Evolutionary conservation across 1,140 invertebrate species (phyloP).

Genomic region (Sipha flava): DNA sequence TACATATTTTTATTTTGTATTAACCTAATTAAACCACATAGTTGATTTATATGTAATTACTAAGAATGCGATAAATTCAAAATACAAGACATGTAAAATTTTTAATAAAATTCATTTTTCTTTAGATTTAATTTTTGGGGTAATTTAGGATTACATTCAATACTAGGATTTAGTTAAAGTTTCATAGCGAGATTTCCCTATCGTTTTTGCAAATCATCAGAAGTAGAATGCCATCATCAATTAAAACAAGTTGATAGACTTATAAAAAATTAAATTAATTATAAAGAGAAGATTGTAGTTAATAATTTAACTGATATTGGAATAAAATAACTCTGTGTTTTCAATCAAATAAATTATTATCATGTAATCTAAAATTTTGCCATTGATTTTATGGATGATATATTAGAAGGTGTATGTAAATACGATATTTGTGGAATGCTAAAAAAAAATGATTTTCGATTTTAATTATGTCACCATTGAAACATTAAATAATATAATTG

Average conservation of each 20-base stretch:
- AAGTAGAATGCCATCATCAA: not conserved
- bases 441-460: not conserved
- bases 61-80: not conserved
- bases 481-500: not conserved
- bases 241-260: not conserved
- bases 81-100: too few relatives aligned
- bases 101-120: not conserved
- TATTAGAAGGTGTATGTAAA: not conserved
- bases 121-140: not conserved
- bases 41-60: too few relatives aligned
- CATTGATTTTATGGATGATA: constrained; percentile 16
- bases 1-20: too few relatives aligned
- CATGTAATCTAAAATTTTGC: not conserved
- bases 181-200: not conserved
- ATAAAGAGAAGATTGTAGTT: not conserved
- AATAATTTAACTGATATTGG: not conserved
- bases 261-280: not conserved
- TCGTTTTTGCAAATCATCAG: not conserved
- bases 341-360: not conserved
- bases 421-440: not conserved
- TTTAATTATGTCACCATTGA: not conserved
- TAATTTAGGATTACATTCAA: not conserved
- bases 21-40: too few relatives aligned
- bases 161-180: not conserved
- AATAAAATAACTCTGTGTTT: constrained; percentile 2